Percentiles rank a stretch among this genome's conserved stretches.
Conservation (phyloP, 2,797 vertebrate species). For the Gallinago stenura region DNA sequence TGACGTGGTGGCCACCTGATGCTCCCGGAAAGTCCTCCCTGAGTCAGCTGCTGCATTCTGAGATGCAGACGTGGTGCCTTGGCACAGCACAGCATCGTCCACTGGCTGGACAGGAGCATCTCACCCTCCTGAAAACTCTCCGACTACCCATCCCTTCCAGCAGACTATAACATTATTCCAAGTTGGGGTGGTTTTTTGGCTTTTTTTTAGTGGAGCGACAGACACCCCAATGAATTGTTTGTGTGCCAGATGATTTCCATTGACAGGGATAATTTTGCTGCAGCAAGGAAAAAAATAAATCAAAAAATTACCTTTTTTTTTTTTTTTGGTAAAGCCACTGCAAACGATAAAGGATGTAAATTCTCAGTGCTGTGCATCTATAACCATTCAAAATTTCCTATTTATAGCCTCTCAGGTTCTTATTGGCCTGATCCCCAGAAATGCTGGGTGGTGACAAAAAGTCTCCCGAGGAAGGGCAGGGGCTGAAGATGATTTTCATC, state of each 20-base stretch:
- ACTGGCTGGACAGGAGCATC: not conserved
- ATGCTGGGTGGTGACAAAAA: not conserved
- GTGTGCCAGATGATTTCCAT: not conserved
- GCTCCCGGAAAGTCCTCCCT: not conserved
- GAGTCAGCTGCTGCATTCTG: not conserved
- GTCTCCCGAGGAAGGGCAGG: not conserved
- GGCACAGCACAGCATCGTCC: not conserved
- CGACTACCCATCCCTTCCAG: not conserved
- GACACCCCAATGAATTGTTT: not conserved
- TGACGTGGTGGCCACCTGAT: accelerated
- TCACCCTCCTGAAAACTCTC: not conserved
- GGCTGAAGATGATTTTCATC: conserved; percentile 10
- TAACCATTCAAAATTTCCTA: not conserved
- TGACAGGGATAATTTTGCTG: not conserved
- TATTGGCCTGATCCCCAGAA: not conserved
- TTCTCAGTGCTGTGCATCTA: not conserved
- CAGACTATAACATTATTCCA: not conserved
- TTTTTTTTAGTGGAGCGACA: not conserved
- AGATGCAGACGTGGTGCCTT: not conserved
- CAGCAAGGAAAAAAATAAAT: not conserved
- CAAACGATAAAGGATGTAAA: not conserved
- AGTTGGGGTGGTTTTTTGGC: not conserved
- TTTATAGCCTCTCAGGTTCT: not conserved
- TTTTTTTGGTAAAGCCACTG: not conserved
- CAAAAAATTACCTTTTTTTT: not conserved